These are phyloP conservation scores for Cosmia pyralina DNA, from an alignment of 2,888 invertebrate species.

Conservation along the genomic window DNA sequence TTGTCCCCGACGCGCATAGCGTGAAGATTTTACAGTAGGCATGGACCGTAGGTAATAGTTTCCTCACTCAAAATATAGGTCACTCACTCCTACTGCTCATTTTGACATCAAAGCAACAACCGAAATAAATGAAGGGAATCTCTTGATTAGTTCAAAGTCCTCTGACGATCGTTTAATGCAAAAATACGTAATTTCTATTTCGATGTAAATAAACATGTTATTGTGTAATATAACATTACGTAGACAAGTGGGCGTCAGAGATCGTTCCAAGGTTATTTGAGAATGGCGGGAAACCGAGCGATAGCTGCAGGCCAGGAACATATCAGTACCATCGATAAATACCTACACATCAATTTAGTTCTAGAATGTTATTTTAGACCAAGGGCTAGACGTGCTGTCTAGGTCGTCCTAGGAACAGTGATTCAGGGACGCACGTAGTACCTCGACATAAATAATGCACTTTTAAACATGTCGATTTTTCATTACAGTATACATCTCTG, in stretches of 20 bases:
- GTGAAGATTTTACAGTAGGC: constrained; percentile 18
- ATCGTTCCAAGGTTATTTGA: constrained; percentile 81
- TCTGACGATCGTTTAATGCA: constrained; percentile 61
- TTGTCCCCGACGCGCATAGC: constrained; percentile 28
- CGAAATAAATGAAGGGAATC: constrained; percentile 39
- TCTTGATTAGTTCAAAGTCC: constrained; percentile 58
- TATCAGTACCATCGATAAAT: constrained; percentile 46
- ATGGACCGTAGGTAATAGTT: background rate
- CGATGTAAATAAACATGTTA: constrained; percentile 78
- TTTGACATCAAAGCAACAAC: constrained; percentile 16
- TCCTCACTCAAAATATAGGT: constrained; percentile 37
- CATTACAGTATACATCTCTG: constrained; percentile 43
- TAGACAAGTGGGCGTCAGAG: constrained; percentile 79
- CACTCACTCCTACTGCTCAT: constrained; percentile 6
- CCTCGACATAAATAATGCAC: constrained; percentile 43
- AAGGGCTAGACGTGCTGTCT: constrained; percentile 76
- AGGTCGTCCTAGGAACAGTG: constrained; percentile 67
- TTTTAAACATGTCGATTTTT: constrained; percentile 23
- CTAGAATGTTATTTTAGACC: constrained; percentile 70
- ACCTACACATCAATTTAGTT: constrained; percentile 63
- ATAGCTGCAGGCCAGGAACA: constrained; percentile 66
- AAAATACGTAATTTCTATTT: constrained; percentile 77
- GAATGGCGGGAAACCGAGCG: constrained; percentile 81
- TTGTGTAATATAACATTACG: constrained; percentile 81
- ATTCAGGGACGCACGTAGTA: constrained; percentile 69